Percentiles rank a stretch among this genome's conserved stretches.
These are phyloP conservation scores for Nothobranchius furzeri DNA, from an alignment of 2,113 vertebrate genomes.

Conservation along the genomic window DNA sequence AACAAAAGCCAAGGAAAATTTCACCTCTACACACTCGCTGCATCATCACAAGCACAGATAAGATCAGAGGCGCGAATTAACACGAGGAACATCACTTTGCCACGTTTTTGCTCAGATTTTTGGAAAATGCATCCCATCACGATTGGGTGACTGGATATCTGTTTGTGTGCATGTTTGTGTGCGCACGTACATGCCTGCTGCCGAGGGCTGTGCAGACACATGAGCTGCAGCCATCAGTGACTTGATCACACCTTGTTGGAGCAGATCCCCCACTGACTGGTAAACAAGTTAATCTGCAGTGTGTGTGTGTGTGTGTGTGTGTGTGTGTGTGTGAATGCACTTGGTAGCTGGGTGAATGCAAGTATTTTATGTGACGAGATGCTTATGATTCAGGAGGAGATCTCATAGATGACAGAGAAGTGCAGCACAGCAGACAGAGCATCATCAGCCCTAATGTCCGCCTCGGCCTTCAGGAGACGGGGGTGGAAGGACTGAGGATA, in stretches of 20 bases:
- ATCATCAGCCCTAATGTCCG: slow-evolving; percentile 5
- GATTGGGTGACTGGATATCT: not conserved
- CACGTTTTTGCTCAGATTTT: slow-evolving; percentile 17
- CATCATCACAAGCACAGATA: not conserved
- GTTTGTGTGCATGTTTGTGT: slow-evolving; percentile 19
- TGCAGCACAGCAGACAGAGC: slow-evolving; percentile 22
- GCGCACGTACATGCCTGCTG: slow-evolving; percentile 20
- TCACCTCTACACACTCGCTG: not conserved
- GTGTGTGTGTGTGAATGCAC: slow-evolving; percentile 11
- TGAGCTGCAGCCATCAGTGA: slow-evolving; percentile 70
- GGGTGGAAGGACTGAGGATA: not conserved
- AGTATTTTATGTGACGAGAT: slow-evolving; percentile 60
- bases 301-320: slow-evolving; percentile 25
- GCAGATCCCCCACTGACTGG: slow-evolving; percentile 68
- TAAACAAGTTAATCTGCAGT: slow-evolving; percentile 74
- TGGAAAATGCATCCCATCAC: slow-evolving; percentile 19
- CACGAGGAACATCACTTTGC: not conserved
- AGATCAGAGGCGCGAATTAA: slow-evolving; percentile 2
- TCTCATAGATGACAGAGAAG: slow-evolving; percentile 33
- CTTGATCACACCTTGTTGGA: slow-evolving; percentile 65
- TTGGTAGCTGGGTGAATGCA: slow-evolving; percentile 36
- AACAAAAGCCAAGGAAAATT: not conserved
- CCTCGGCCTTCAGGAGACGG: slow-evolving; percentile 2
- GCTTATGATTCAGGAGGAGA: slow-evolving; percentile 69
- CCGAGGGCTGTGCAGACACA: slow-evolving; percentile 70